A percentile compares a stretch with the other conserved stretches of the same genome.
phyloP scores from a whole-genome alignment of 2,113 vertebrate genomes.

The Cyphomyrus plagiostoma region DNA sequence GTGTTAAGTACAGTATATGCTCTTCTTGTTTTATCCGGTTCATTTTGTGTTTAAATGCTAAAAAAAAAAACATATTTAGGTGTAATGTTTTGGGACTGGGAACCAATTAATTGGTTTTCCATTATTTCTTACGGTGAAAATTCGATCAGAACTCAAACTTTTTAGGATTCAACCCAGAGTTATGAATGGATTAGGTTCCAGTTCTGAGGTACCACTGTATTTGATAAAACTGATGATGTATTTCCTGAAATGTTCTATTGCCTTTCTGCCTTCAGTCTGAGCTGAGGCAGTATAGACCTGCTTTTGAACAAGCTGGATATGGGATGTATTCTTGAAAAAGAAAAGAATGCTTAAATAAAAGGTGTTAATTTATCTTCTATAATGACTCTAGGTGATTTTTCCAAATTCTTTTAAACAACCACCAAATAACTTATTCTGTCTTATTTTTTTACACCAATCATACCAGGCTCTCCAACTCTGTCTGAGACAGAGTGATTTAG shows the following conservation, averaged over 20 bases:
- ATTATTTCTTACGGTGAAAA: too few relatives aligned
- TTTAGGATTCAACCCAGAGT: too few relatives aligned
- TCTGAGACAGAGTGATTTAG: conserved; percentile 34
- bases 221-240: background rate
- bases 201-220: background rate
- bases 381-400: background rate
- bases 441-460: background rate
- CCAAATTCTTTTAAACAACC: background rate
- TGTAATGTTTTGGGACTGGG: too few relatives aligned
- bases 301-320: background rate
- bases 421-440: background rate
- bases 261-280: background rate
- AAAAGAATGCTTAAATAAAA: background rate
- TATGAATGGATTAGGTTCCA: too few relatives aligned
- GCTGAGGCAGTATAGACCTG: background rate
- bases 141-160: too few relatives aligned
- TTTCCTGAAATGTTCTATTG: background rate
- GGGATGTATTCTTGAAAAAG: background rate
- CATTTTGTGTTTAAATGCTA: too few relatives aligned
- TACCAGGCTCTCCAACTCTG: background rate
- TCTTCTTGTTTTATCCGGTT: too few relatives aligned
- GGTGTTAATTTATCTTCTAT: background rate
- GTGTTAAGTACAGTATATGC: too few relatives aligned
- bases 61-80: too few relatives aligned
- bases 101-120: too few relatives aligned